A percentile compares a stretch with the other conserved stretches of the same genome.
phyloP scores from a whole-genome alignment of 2,888 invertebrate species.

The Elgonia sp. region DNA sequence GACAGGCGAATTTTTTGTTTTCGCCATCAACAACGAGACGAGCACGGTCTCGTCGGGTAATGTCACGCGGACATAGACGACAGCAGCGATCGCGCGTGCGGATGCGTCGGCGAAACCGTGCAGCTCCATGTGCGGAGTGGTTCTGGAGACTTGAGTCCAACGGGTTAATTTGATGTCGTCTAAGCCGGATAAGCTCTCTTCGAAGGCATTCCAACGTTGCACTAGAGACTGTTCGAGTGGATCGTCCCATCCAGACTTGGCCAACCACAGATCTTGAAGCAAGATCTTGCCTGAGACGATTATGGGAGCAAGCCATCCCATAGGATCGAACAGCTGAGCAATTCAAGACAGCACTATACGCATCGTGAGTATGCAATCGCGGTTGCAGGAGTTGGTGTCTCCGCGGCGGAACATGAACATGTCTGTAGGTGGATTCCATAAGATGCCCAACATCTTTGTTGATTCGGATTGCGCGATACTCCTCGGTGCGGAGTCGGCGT shows the following conservation, averaged over 20 bases:
- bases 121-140: neutral
- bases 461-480: neutral
- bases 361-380: neutral
- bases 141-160: neutral
- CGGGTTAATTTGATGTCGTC: neutral
- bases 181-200: neutral
- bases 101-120: conserved; percentile 9
- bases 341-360: neutral
- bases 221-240: neutral
- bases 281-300: conserved; percentile 1
- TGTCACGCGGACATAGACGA: conserved; percentile 6
- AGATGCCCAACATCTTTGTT: conserved; percentile 14
- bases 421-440: neutral
- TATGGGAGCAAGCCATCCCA: conserved; percentile 6
- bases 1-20: no score
- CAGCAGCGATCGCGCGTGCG: neutral
- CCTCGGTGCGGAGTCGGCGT: no score
- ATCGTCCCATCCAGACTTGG: neutral
- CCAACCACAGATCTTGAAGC: neutral
- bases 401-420: neutral
- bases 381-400: no score
- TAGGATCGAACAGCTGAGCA: neutral
- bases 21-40: no score
- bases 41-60: no score
- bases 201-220: neutral